Evolutionary conservation across 2,113 vertebrate species (phyloP), one percentile per base, ranked within the genome.

Genomic region (Tenebrosternarchus preto): DNA sequence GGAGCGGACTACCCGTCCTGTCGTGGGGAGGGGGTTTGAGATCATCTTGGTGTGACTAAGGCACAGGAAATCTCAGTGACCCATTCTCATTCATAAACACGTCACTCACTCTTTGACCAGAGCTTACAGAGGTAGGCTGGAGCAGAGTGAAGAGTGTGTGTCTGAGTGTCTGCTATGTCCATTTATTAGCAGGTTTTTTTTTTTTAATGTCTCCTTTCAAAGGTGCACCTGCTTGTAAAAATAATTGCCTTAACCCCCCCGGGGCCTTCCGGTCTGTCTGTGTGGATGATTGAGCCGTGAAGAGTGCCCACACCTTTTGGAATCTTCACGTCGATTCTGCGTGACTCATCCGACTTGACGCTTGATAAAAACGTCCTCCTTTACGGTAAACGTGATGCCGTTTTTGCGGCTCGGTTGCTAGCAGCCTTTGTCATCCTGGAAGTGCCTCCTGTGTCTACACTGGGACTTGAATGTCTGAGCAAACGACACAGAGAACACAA

Each of bases 401-500:
- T 61, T 43, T 64, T 24, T 8, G 57, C 68, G n/a, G n/a, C 6
- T 61, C 46, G 22, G 20, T 15, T 0, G 5, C 66, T 53, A 56
- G 60, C 57, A 43, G 27, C 55, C 39, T 77, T 24, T 73, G 68
- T 80, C 72, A 75, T 57, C 59, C 19, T 17, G 59, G 6, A 66
- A 19, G 46, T 36, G 46, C 74, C 75, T 68, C 59, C 56, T 61
- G 74, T 57, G 78, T 64, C 73, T 76, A 80, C 80, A 80, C 56
- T 50, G 61, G 55, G 75, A 78, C 64, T 77, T 39, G 25, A 80
- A 39, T 73, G 53, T 80, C 82, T 68, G 73, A 69, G 73, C 64
- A 25, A 77, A 69, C 70, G 20, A 3, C 83, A 67, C 31, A 90
- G 87, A 83, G 86, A 90, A 91, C 91, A 90, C 91, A 91, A 82